Conservation (phyloP, 2,888 invertebrate genomes). For the Hypolimnas misippus region DNA sequence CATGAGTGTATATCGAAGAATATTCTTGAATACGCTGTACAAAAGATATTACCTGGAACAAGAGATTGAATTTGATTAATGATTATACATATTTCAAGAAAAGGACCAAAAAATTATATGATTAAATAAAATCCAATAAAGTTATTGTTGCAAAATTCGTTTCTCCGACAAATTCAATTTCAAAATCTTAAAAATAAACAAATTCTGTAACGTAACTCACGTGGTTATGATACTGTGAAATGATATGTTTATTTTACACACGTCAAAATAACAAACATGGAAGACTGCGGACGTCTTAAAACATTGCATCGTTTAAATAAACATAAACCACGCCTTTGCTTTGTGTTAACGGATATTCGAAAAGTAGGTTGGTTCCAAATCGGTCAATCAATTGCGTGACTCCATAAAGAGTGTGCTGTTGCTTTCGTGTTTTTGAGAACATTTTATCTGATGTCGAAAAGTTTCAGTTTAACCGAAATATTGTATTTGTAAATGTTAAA, state of each 20-base stretch:
- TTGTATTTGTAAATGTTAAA: constrained; percentile 53
- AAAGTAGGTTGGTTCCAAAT: constrained; percentile 66
- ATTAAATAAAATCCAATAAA: too few relatives aligned
- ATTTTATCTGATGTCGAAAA: constrained; percentile 45
- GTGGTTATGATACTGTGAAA: constrained; percentile 3
- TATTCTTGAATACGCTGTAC: neutral
- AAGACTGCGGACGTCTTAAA: constrained; percentile 16
- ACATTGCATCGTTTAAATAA: constrained; percentile 29
- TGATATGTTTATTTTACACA: constrained; percentile 10
- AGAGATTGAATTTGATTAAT: neutral
- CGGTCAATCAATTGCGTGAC: constrained; percentile 71
- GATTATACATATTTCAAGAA: neutral
- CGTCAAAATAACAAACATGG: constrained; percentile 22
- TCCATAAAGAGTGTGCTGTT: constrained; percentile 51
- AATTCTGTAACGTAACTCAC: neutral
- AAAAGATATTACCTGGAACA: neutral
- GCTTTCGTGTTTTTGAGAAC: constrained; percentile 56
- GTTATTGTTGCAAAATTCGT: too few relatives aligned
- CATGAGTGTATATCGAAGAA: neutral
- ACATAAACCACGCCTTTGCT: constrained; percentile 31
- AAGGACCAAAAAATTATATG: too few relatives aligned
- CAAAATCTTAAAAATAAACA: too few relatives aligned
- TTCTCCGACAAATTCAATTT: too few relatives aligned
- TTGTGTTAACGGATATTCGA: constrained; percentile 47
- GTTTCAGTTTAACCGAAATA: constrained; percentile 41